Evolutionary conservation across 30 jellyfish, hydroid and myxozoan species (phyloP).

Genomic region (Catostylus mosaicus): DNA sequence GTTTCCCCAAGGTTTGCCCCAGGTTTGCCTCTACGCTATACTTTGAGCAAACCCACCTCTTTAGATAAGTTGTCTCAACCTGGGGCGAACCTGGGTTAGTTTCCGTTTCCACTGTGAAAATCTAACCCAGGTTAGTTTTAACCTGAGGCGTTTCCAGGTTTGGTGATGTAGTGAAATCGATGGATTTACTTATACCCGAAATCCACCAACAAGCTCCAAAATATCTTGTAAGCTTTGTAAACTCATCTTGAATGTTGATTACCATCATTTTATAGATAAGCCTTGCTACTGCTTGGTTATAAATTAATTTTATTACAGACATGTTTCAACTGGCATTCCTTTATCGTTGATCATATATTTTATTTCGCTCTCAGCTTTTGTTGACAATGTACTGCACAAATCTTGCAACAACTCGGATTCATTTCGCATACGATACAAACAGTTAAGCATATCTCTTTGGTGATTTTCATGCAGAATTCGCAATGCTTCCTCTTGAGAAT

Average conservation of each 20-base stretch:
- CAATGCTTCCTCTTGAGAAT: background rate
- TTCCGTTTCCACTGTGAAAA: background rate
- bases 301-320: background rate
- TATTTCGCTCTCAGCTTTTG: background rate
- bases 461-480: background rate
- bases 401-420: slow-evolving; percentile 4
- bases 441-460: background rate
- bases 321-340: background rate
- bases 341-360: background rate
- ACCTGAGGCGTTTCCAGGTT: background rate
- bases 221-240: no score
- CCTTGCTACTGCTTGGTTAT: no score
- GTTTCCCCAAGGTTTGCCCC: slow-evolving; percentile 3
- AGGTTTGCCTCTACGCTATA: background rate
- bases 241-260: no score
- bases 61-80: background rate
- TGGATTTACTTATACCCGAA: no score
- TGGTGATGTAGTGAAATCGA: background rate
- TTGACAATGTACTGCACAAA: background rate
- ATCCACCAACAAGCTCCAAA: no score
- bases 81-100: slow-evolving; percentile 4
- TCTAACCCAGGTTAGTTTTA: background rate
- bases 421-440: background rate
- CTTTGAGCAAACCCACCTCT: background rate
- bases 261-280: no score